Evolutionary conservation across 2,797 vertebrate genomes (phyloP).

Genomic region (Sternarchorhynchus goeldii): DNA sequence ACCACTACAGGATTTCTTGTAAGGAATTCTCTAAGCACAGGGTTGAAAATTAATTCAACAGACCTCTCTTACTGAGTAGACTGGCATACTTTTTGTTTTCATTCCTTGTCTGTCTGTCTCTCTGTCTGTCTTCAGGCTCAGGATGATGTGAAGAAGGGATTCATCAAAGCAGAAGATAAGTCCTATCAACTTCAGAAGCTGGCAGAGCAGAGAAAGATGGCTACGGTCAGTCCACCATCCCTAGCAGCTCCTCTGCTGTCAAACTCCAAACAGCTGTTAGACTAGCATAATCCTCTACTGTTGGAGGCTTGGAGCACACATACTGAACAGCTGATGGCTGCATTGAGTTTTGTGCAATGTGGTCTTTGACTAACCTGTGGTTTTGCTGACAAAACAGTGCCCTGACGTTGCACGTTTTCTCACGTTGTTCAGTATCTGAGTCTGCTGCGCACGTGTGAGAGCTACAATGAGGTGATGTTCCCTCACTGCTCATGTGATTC

Average conservation of each 20-base stretch:
- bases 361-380: not conserved
- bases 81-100: not conserved
- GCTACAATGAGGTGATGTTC: slow-evolving; percentile 94
- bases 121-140: slow-evolving; percentile 76
- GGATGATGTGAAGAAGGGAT: slow-evolving; percentile 93
- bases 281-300: not conserved
- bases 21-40: too few relatives aligned
- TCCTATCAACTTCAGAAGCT: slow-evolving; percentile 96
- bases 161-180: slow-evolving; percentile 93
- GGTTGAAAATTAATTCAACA: too few relatives aligned
- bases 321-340: too few relatives aligned
- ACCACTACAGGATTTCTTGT: too few relatives aligned
- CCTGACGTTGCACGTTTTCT: not conserved
- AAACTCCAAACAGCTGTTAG: not conserved
- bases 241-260: not conserved
- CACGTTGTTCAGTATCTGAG: slow-evolving; percentile 79
- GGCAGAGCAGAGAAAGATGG: slow-evolving; percentile 89
- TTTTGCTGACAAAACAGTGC: not conserved
- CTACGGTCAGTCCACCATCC: slow-evolving; percentile 39
- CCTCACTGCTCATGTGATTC: slow-evolving; percentile 97
- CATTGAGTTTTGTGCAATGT: too few relatives aligned
- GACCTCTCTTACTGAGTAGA: too few relatives aligned
- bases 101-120: not conserved
- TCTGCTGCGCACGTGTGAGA: slow-evolving; percentile 87
- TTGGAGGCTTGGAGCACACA: too few relatives aligned